These are phyloP conservation scores for Pitta sordida DNA, from an alignment of 2,113 vertebrate genomes.

Conservation along the genomic window DNA sequence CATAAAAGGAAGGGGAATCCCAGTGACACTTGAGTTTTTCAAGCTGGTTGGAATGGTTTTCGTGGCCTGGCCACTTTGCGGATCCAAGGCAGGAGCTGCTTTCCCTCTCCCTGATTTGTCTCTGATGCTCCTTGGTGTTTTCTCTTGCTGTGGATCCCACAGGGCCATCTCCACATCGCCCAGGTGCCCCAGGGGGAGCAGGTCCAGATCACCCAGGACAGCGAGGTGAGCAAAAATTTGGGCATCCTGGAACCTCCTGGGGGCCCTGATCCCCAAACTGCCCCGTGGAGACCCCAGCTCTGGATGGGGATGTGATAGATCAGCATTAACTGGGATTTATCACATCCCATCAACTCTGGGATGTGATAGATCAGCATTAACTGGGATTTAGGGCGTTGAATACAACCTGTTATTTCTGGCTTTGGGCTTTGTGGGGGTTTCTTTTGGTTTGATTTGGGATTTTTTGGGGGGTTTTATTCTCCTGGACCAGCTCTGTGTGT, in stretches of 20 bases:
- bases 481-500: neutral
- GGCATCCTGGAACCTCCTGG: neutral
- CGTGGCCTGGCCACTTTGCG: neutral
- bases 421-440: neutral
- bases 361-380: neutral
- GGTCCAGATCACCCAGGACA: constrained; percentile 98
- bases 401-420: neutral
- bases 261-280: neutral
- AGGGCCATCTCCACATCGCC: constrained; percentile 96
- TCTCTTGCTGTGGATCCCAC: constrained; percentile 82
- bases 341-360: too few species aligned
- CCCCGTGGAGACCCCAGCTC: neutral
- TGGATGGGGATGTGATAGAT: too few species aligned
- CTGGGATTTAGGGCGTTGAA: neutral
- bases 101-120: constrained; percentile 16
- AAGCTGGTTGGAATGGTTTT: neutral
- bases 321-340: too few species aligned
- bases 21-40: neutral
- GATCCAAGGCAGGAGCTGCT: neutral
- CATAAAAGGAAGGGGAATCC: neutral
- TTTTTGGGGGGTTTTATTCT: neutral
- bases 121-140: constrained; percentile 75
- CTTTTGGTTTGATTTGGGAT: neutral
- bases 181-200: constrained; percentile 98
- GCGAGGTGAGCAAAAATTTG: constrained; percentile 79